Percentiles rank a stretch among this genome's conserved stretches.
phyloP scores from a whole-genome alignment of 1,140 invertebrate species.

The Triops longicaudatus region DNA sequence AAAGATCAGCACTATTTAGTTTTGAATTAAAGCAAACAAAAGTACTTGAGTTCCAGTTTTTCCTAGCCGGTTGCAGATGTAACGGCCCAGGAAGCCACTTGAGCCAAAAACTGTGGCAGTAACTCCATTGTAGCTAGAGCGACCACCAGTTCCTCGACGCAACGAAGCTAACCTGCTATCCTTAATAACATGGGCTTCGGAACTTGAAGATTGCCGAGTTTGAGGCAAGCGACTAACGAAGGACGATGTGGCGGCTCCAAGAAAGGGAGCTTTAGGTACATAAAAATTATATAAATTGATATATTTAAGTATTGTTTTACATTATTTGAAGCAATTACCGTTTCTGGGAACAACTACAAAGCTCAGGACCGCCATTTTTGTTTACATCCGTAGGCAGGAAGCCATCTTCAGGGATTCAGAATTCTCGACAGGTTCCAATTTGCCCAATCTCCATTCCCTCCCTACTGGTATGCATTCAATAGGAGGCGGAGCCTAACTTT shows the following conservation, averaged over 20 bases:
- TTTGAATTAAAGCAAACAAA: not conserved
- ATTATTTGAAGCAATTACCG: not conserved
- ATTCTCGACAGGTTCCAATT: too few species aligned
- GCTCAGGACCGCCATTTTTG: not conserved
- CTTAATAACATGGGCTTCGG: conserved; percentile 38
- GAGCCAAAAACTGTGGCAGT: conserved; percentile 95
- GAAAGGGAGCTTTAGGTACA: not conserved
- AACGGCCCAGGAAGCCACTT: conserved; percentile 75
- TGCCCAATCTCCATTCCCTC: too few species aligned
- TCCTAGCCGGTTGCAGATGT: conserved; percentile 79
- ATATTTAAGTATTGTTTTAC: not conserved
- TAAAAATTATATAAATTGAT: not conserved
- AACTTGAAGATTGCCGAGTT: conserved; percentile 38
- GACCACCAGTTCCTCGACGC: conserved; percentile 82
- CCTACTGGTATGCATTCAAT: too few species aligned
- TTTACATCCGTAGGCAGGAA: not conserved
- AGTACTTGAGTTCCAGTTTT: conserved; percentile 72
- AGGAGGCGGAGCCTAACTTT: too few species aligned
- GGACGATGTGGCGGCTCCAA: not conserved
- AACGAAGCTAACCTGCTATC: conserved; percentile 51
- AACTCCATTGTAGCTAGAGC: conserved; percentile 91
- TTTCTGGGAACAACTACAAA: conserved; percentile 6
- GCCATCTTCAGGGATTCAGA: not conserved
- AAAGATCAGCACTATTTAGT: not conserved
- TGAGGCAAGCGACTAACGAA: conserved; percentile 20